Base-by-base conservation (phyloP, 2,113 vertebrate genomes). In the Phasianus colchicus region DNA sequence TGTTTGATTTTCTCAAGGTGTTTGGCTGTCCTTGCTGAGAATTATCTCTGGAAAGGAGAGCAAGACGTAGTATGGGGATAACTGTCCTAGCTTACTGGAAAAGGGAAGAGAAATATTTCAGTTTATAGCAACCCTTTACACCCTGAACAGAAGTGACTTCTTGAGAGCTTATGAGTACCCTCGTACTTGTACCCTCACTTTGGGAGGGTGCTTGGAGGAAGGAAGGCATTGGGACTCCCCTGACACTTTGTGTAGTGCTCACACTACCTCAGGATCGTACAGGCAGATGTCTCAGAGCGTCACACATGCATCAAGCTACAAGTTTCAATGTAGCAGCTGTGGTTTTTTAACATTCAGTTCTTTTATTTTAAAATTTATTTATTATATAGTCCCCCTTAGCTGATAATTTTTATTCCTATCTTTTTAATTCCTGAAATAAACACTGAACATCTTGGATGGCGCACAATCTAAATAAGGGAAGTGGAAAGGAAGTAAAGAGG, bases 21-120 rank as follows among this genome's bases (percentile, higher is more conserved):
- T 86, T 94, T 92, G 77, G 32, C 66, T 86, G 86, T 72, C 80
- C 86, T 94, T 92, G 73, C 43, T 82, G 70, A 36, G 70, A 84
- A 52, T 86, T 84, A 89, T 72, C 61, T n/a, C 54, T 79, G 48
- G 20, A 78, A 90, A 75, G 25, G 17, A 50, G 30, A 90, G 24
- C 32, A 83, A 61, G 11, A 73, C 63, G 4, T 14, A 73, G 50
- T 76, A 61, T 50, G 29, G 22, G 5, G 22, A 27, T 50, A 77
- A 60, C 14, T 57, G 21, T 60, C 74, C 29, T 38, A 65, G 15
- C 6, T 65, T 29, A 61, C 6, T 72, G 30, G 13, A 30, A 94
- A 93, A 86, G 11, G 14, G 30, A 65, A 75, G n/a, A 75, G 1
- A 80, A 86, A 83, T 55, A 66, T 66, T 88, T 25, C n/a, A 21